Conservation (phyloP, 2,888 invertebrate genomes). For the Shargacucullia verbasci region DNA sequence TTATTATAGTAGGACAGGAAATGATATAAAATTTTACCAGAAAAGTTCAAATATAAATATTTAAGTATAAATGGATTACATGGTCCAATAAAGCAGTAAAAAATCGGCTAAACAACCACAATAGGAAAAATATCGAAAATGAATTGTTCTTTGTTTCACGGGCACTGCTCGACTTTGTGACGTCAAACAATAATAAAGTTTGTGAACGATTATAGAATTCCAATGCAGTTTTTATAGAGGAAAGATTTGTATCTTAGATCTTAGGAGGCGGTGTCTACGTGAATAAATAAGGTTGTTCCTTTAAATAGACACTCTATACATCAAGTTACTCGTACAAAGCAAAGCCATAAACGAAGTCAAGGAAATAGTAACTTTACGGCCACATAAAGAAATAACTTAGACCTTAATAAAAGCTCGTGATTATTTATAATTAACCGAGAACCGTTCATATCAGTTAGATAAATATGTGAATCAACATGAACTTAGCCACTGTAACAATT, state of each 20-base stretch:
- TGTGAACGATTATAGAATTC: constrained; percentile 24
- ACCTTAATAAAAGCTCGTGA: constrained; percentile 10
- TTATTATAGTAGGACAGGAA: neutral
- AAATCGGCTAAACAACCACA: too few relatives aligned
- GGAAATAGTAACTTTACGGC: constrained; percentile 24
- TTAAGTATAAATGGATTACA: too few relatives aligned
- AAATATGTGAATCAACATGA: too few relatives aligned
- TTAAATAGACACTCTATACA: constrained; percentile 3
- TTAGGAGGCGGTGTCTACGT: too few relatives aligned
- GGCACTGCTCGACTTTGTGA: constrained; percentile 2
- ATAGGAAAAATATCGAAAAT: too few relatives aligned
- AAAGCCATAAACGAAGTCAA: constrained; percentile 17
- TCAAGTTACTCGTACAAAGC: too few relatives aligned
- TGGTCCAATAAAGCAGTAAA: too few relatives aligned
- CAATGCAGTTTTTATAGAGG: constrained; percentile 1
- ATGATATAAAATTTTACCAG: too few relatives aligned
- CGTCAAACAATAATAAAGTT: constrained; percentile 23
- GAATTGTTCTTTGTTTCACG: too few relatives aligned
- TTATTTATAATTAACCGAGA: constrained; percentile 5
- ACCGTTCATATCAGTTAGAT: constrained; percentile 1
- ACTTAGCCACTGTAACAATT: neutral
- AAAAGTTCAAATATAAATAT: too few relatives aligned
- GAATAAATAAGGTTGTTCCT: constrained; percentile 18
- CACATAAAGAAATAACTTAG: constrained; percentile 7
- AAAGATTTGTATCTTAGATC: neutral